phyloP scores from a whole-genome alignment of 2,888 invertebrate species.

The Melinopterus prodromus region DNA sequence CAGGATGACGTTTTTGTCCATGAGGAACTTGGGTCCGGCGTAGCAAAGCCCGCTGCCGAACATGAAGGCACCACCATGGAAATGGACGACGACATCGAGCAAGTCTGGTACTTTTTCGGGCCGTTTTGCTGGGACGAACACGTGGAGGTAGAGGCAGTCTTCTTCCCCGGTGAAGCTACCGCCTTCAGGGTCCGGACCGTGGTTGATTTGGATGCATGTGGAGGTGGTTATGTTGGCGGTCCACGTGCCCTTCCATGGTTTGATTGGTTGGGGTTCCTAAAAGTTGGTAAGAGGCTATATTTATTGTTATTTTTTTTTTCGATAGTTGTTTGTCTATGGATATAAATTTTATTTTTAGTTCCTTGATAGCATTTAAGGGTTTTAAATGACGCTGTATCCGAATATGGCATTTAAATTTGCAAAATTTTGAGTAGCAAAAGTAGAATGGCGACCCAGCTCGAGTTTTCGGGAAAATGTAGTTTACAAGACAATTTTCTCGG shows the following conservation, averaged over 20 bases:
- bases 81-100: conserved; percentile 68
- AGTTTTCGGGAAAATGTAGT: too few species aligned
- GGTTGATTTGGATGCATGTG: conserved; percentile 34
- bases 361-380: too few species aligned
- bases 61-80: conserved; percentile 73
- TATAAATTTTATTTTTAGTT: too few species aligned
- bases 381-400: too few species aligned
- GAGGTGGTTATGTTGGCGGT: conserved; percentile 63
- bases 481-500: too few species aligned
- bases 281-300: background rate
- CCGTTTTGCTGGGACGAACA: conserved; percentile 63
- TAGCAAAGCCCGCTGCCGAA: conserved; percentile 66
- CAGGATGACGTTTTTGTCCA: conserved; percentile 69
- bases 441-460: too few species aligned
- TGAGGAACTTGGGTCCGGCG: conserved; percentile 63
- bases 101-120: conserved; percentile 29
- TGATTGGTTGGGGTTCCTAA: conserved; percentile 63
- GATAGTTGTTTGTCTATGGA: too few species aligned
- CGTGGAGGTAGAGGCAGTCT: conserved; percentile 69
- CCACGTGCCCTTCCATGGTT: conserved; percentile 69
- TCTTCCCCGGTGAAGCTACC: conserved; percentile 63
- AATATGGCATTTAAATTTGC: too few species aligned
- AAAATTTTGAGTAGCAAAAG: too few species aligned
- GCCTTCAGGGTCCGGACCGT: conserved; percentile 34
- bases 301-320: too few species aligned